Evolutionary conservation across 2,888 invertebrate species (phyloP), one percentile per base, ranked within the genome.

Genomic region (Arrhopalites spinosus): DNA sequence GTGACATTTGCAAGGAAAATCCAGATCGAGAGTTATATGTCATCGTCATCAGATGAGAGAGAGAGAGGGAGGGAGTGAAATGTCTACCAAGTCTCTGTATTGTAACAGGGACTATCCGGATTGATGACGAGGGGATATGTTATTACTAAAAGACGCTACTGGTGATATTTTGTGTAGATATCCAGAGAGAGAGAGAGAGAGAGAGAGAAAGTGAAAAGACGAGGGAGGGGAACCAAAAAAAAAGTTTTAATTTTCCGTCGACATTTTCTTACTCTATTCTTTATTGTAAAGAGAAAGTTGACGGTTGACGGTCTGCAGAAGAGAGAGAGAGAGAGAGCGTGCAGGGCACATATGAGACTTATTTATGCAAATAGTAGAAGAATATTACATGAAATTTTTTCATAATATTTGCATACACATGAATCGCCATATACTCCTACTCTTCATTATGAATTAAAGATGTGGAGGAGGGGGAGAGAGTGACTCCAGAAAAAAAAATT

Each of bases 1-100:
- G 64, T 64, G 64, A 66, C 66, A 66, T 66, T 66, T 66, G 66
- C 66, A 66, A 66, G 43, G 25, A 30, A 66, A 59, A 59, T 59
- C 25, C 25, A 27, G 20, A 56, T 56, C 53, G n/a, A 56, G 7
- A 59, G 59, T 11, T 59, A 25, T 20, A 13, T 59, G 25, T 20
- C 20, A 23, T 2, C 1, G 59, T 8, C 11, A 25, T 1, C 25
- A 25, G 59, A 27, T 17, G 59, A 27, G 59, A 59, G 25, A 59
- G 27, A 59, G 25, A 59, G 25, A 13, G 25, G 59, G 25, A 25
- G 15, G 25, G 25, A 59, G 15, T 3, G 27, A 59, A 13, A 25
- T 25, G 25, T 25, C 59, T 59, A 27, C 27, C 3, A 27, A 27
- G 23, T n/a, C n/a, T n/a, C n/a, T 20, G 59, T 59, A 23, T n/a